Base-by-base conservation (phyloP, 2,888 invertebrate genomes). In the Erebia aethiops region DNA sequence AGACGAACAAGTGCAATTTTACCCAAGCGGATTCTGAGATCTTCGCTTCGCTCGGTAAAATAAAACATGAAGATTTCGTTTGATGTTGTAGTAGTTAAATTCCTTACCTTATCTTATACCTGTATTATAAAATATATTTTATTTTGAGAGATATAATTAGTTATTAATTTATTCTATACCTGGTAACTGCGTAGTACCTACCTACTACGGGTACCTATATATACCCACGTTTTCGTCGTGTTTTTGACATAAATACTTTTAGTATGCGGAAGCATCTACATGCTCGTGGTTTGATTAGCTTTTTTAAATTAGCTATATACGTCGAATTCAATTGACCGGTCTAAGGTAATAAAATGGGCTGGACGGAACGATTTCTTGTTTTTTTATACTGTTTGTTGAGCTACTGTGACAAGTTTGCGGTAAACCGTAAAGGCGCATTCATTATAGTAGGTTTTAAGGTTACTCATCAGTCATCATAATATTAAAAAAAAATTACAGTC, bases 291-390 rank as follows among this genome's bases (percentile, higher is more conserved):
- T 35, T 64, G 60, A 71, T 73, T 74, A 78, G 75, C 71, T 77
- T 77, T 76, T 74, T 76, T 74, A 76, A 75, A 74, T 75, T 65
- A n/a, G n/a, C n/a, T n/a, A n/a, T n/a, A 64, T 71, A 74, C 61
- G 43, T 57, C 43, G 61, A 65, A 73, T 79, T 61, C 62, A 35
- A 74, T 78, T 80, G 72, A 77, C 76, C 75, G 76, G 66, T 76
- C 72, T 75, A 70, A 78, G 77, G 75, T 76, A 79, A 78, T 78
- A 76, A 80, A 78, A 75, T 74, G 74, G 73, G 75, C 74, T 76
- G 75, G 78, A 81, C 79, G 76, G 77, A 79, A 79, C 79, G 70
- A 80, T 80, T 85, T 85, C 84, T 86, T 83, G 81, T 76, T 84
- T 79, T 80, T 84, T 86, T 84, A 84, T 82, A 80, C 75, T 85